These are phyloP conservation scores for Drosophila azteca DNA, from an alignment of 1,140 invertebrate species.

Conservation along the genomic window DNA sequence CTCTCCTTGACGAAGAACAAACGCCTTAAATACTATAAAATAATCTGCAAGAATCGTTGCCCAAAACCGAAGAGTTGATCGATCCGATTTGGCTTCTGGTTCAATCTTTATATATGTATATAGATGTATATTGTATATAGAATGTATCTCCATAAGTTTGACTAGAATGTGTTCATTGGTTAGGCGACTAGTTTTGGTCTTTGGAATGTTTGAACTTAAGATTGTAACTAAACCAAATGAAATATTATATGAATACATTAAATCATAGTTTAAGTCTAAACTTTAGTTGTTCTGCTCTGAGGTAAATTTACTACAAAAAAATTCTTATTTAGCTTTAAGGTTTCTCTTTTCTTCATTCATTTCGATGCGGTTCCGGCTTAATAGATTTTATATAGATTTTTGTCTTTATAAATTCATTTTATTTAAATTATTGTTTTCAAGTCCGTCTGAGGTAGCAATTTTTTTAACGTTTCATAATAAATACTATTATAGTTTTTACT, in stretches of 20 bases:
- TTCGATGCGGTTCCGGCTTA: constrained; percentile 29
- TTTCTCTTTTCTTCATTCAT: constrained; percentile 27
- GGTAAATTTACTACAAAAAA: constrained; percentile 73
- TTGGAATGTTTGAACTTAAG: constrained; percentile 62
- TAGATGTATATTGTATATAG: too few species aligned
- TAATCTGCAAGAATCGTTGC: constrained; percentile 51
- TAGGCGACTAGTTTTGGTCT: constrained; percentile 64
- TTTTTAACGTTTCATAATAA: constrained; percentile 45
- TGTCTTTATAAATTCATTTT: constrained; percentile 71
- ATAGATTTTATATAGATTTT: constrained; percentile 29
- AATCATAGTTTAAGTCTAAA: constrained; percentile 26
- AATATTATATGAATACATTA: constrained; percentile 17
- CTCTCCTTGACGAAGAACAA: constrained; percentile 51
- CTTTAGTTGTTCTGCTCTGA: constrained; percentile 33
- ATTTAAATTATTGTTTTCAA: constrained; percentile 82
- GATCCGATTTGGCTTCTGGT: constrained; percentile 31
- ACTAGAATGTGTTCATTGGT: constrained; percentile 61
- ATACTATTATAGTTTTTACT: constrained; percentile 42
- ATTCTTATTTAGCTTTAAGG: constrained; percentile 37
- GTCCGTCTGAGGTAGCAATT: constrained; percentile 81
- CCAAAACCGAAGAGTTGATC: constrained; percentile 1
- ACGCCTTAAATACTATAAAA: constrained; percentile 76
- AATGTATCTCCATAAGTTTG: constrained; percentile 49
- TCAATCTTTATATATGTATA: constrained; percentile 9
- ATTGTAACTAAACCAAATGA: constrained; percentile 42